These are phyloP conservation scores for Diarsia dahlii DNA, from an alignment of 2,888 invertebrate genomes.

Conservation along the genomic window DNA sequence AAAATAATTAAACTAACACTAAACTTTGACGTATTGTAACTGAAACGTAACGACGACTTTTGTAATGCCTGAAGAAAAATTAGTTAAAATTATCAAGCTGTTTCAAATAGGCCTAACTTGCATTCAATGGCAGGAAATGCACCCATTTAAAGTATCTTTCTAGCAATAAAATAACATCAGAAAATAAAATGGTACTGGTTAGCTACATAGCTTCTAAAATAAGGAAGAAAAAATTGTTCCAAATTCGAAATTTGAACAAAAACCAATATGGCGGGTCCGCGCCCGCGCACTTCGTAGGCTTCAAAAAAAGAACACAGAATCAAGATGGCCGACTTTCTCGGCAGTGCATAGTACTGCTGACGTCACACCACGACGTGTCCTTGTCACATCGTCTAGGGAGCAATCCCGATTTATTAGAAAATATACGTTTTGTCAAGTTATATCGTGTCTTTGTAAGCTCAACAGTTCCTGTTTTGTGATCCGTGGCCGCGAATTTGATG, in stretches of 20 bases:
- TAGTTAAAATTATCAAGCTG: not conserved
- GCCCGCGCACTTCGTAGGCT: constrained; percentile 88
- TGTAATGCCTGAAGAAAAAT: not conserved
- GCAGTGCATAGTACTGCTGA: constrained; percentile 88
- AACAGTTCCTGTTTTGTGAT: constrained; percentile 30
- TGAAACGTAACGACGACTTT: not conserved
- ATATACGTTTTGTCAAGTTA: constrained; percentile 65
- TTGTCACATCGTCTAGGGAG: constrained; percentile 82
- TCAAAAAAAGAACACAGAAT: constrained; percentile 87
- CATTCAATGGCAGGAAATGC: constrained; percentile 7
- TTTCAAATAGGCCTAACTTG: constrained; percentile 54
- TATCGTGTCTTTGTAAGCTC: constrained; percentile 59
- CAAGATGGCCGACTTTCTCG: constrained; percentile 90
- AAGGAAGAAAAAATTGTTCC: constrained; percentile 2
- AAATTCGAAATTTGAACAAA: constrained; percentile 74
- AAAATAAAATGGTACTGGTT: not conserved
- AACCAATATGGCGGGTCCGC: constrained; percentile 80
- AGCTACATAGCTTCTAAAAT: not conserved
- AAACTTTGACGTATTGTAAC: not conserved
- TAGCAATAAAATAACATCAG: not conserved
- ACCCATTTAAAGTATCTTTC: not conserved
- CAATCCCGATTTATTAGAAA: constrained; percentile 70
- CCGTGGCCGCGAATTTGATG: constrained; percentile 27
- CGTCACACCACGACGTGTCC: constrained; percentile 89
- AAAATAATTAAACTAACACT: not conserved